A percentile compares a stretch with the other conserved stretches of the same genome.
Evolutionary conservation across 2,888 invertebrate species (phyloP).

Genomic region (Seira sanloemensis): DNA sequence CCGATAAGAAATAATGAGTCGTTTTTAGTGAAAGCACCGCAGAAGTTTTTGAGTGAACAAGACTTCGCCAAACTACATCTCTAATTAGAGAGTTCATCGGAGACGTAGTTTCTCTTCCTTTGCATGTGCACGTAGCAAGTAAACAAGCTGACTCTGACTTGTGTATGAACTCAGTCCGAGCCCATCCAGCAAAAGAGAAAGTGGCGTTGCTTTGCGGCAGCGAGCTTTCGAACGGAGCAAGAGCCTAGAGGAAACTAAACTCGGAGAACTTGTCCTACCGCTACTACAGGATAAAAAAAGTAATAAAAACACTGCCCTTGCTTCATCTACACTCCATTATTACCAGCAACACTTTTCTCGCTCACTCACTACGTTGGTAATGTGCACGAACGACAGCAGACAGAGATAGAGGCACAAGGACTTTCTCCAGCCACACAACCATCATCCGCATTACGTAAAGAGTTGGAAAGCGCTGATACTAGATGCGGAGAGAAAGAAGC

Average conservation of each 20-base stretch:
- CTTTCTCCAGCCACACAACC: not conserved
- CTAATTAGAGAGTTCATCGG: no score
- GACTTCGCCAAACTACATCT: no score
- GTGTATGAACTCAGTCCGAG: no score
- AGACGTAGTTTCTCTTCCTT: no score
- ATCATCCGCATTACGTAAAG: not conserved
- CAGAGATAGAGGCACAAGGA: not conserved
- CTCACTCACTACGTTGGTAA: not conserved
- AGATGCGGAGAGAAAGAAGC: constrained; percentile 5
- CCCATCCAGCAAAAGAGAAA: no score
- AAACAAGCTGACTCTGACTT: no score
- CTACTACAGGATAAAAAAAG: constrained; percentile 6
- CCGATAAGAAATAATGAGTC: no score
- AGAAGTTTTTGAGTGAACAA: no score
- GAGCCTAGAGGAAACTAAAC: not conserved
- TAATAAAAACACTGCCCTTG: constrained; percentile 5
- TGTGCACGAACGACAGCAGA: not conserved
- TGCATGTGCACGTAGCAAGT: no score
- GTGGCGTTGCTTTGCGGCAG: no score
- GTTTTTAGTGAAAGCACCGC: no score
- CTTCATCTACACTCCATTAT: constrained; percentile 12
- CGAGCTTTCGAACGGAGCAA: not conserved
- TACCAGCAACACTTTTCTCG: not conserved
- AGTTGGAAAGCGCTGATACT: no score
- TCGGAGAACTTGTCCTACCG: constrained; percentile 1